Evolutionary conservation across 2,888 invertebrate species (phyloP), one percentile per base, ranked within the genome.

Genomic region (Lochmaea capreae): DNA sequence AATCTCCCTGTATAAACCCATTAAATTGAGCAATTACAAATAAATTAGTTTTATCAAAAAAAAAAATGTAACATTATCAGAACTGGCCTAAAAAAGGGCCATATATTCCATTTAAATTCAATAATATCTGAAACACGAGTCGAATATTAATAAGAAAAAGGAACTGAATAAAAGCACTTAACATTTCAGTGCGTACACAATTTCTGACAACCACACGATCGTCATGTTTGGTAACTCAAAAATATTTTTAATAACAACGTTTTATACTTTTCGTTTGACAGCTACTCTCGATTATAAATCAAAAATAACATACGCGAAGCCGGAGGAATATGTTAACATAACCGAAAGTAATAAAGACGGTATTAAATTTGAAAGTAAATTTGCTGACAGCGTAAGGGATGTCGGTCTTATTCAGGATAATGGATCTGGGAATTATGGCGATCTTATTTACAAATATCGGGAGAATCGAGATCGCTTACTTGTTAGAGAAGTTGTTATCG

Each of bases 381-480:
- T 79, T 52, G 74, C 77, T 42, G 70, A 76, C 16, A 67, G 59
- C 46, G 54, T 3, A n/a, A 65, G 66, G 42, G 49, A 43, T 61
- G 65, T 43, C 43, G 69, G 26, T 16, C 52, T 74, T 18, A 75
- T 78, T 33, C 71, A 70, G 33, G 81, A 79, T 62, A 80, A 78
- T 70, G 80, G 81, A 46, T 33, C 59, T 10, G 80, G 81, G 14
- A 82, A 82, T 69, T 76, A 78, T 67, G 82, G 81, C 3, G 81
- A 82, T 57, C 67, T 81, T 49, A 76, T 81, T 52, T 79, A 82
- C 71, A 77, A 77, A 74, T 76, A 68, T 65, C 74, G 81, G 57
- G 75, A 79, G 68, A 75, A 78, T 57, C 67, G 74, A 54, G 82
- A 82, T 72, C 68, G 75, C 57, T 68, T 82, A 71, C 75, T 81